Evolutionary conservation across 2,888 invertebrate genomes (phyloP).

Genomic region (Lycaena phlaeas): DNA sequence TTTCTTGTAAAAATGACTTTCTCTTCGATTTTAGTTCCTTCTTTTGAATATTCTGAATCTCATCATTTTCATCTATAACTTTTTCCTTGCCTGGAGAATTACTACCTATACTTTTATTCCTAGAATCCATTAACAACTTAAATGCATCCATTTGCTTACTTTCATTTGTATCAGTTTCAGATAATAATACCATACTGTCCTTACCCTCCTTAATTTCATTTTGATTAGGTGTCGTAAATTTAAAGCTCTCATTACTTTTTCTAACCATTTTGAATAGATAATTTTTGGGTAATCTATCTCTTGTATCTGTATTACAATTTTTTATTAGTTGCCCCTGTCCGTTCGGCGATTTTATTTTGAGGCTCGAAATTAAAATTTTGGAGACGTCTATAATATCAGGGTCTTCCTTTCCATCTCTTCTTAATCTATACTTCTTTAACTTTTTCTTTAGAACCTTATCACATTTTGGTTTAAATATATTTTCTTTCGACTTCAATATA

Average conservation of each 20-base stretch:
- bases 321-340: conserved; percentile 19
- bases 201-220: conserved; percentile 8
- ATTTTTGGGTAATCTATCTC: conserved; percentile 36
- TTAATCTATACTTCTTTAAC: conserved; percentile 53
- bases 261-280: conserved; percentile 54
- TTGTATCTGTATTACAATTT: conserved; percentile 19
- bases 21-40: conserved; percentile 55
- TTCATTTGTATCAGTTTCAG: conserved; percentile 27
- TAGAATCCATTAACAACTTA: conserved; percentile 77
- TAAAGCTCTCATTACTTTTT: conserved; percentile 27
- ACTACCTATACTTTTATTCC: conserved; percentile 75
- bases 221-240: no score
- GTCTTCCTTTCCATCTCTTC: conserved; percentile 56
- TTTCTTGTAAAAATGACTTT: conserved; percentile 68
- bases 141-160: conserved; percentile 72
- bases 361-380: conserved; percentile 33
- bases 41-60: conserved; percentile 31
- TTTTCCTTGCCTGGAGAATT: conserved; percentile 76
- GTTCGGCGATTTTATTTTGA: conserved; percentile 45
- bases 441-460: conserved; percentile 43
- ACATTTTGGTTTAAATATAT: conserved; percentile 39
- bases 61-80: conserved; percentile 25
- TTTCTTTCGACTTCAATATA: conserved; percentile 37
- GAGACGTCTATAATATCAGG: conserved; percentile 57
- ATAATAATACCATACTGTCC: conserved; percentile 11